Evolutionary conservation across 1,140 invertebrate species (phyloP).

Genomic region (Drosophila insularis): DNA sequence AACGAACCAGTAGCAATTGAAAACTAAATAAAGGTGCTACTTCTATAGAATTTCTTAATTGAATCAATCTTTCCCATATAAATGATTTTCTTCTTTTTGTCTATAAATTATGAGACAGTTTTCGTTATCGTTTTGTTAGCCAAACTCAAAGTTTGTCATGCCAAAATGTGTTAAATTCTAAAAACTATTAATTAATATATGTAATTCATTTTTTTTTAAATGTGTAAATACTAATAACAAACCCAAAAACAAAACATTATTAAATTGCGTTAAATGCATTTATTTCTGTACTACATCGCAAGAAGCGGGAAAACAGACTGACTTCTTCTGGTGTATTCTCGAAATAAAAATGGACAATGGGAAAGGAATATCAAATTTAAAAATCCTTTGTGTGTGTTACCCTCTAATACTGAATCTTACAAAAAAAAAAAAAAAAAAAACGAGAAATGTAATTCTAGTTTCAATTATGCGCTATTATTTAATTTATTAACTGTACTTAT

Average conservation of each 20-base stretch:
- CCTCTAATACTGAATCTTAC: conserved; percentile 43
- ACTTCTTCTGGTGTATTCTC: conserved; percentile 72
- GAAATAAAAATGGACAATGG: conserved; percentile 52
- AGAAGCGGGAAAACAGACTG: conserved; percentile 45
- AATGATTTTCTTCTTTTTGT: no score
- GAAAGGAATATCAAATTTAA: background rate
- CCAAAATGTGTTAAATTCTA: conserved; percentile 62
- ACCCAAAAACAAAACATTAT: background rate
- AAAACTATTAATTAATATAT: conserved; percentile 43
- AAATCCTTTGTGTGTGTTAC: conserved; percentile 6
- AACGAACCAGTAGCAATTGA: conserved; percentile 30
- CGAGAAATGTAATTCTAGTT: conserved; percentile 45
- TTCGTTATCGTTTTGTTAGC: conserved; percentile 42
- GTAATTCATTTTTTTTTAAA: conserved; percentile 47
- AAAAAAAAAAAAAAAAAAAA: conserved; percentile 15
- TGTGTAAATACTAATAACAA: conserved; percentile 73
- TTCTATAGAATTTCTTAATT: background rate
- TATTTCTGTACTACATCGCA: conserved; percentile 73
- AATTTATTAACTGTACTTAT: conserved; percentile 81
- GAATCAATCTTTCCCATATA: background rate
- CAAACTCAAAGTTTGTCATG: conserved; percentile 73
- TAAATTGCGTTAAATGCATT: conserved; percentile 46
- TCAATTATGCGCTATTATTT: conserved; percentile 68
- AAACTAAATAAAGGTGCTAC: conserved; percentile 53
- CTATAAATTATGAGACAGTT: conserved; percentile 2